Evolutionary conservation across 2,888 invertebrate species (phyloP).

Genomic region (Scaptodrosophila latifasciaeformis): DNA sequence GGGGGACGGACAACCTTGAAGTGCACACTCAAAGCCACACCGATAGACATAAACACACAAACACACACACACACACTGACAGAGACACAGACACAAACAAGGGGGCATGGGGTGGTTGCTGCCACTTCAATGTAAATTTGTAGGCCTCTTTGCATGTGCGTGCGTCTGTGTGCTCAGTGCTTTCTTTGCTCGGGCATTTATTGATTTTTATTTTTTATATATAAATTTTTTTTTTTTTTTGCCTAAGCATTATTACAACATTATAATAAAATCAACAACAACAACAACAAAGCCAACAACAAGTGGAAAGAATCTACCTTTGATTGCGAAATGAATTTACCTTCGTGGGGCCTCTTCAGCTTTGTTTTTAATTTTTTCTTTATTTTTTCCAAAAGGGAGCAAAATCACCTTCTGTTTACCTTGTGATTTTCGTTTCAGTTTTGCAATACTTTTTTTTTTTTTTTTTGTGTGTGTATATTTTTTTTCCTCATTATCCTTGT

Average conservation of each 20-base stretch:
- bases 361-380: no score
- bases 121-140: conserved; percentile 36
- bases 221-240: conserved; percentile 13
- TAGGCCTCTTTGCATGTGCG: conserved; percentile 11
- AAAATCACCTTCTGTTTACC: no score
- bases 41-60: no score
- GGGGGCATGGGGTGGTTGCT: no score
- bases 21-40: no score
- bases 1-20: conserved; percentile 38
- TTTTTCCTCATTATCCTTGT: no score
- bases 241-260: conserved; percentile 39
- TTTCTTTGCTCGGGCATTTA: conserved; percentile 50
- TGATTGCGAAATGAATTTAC: conserved; percentile 44
- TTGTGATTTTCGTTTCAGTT: no score
- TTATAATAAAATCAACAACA: conserved; percentile 13
- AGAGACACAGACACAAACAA: not conserved
- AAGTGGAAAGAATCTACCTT: no score
- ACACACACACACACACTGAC: not conserved
- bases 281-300: conserved; percentile 5
- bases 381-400: no score
- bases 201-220: conserved; percentile 61
- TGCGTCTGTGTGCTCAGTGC: conserved; percentile 18
- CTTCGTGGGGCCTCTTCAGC: conserved; percentile 13
- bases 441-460: no score
- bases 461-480: no score